Base-by-base conservation (phyloP, 2,797 vertebrate species). In the Sphaeramia orbicularis region DNA sequence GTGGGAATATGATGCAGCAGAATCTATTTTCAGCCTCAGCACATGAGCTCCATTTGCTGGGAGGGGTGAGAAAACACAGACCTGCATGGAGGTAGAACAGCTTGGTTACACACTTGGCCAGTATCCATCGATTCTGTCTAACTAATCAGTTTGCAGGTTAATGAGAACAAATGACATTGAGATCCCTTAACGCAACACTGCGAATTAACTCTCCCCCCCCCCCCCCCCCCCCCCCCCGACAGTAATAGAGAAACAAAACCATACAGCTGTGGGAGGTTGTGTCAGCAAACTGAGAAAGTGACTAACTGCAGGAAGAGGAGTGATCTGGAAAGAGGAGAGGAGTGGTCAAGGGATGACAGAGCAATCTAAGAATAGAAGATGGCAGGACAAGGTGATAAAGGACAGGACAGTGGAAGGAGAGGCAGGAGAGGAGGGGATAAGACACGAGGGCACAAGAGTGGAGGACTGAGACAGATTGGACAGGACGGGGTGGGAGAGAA, bases 1-100 rank as follows among this genome's bases (percentile, higher is more conserved):
- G 15, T 45, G 76, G 57, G 65, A 71, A 81, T 78, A 61, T 86
- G 84, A 90, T 80, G 74, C 73, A 81, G 86, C 86, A 84, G 62
- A 87, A 88, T 91, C 90, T 93, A 91, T 93, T 91, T 89, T 87
- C 80, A 86, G 87, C 76, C 56, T 71, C 66, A 14, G 80, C 75
- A 84, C 71, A 85, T 48, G 19, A 76, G 79, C 72, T 56, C 37
- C 32, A 49, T 41, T 53, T 44, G 69, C 65, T 72, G 58, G 61
- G 69, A 60, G 54, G 68, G 52, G 64, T 43, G 56, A 62, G 57
- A 67, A 47, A 61, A 58, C 62, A 71, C 45, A 65, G 48, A 53
- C 58, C 53, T 40, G 48, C 60, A 59, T 55, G 32, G 64, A 55
- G 47, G 71, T 69, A 60, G 44, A 81, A 68, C 51, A 73, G 72